Evolutionary conservation across 2,888 invertebrate genomes (phyloP), one percentile per base, ranked within the genome.

Genomic region (Rambutsinella grinnellia): DNA sequence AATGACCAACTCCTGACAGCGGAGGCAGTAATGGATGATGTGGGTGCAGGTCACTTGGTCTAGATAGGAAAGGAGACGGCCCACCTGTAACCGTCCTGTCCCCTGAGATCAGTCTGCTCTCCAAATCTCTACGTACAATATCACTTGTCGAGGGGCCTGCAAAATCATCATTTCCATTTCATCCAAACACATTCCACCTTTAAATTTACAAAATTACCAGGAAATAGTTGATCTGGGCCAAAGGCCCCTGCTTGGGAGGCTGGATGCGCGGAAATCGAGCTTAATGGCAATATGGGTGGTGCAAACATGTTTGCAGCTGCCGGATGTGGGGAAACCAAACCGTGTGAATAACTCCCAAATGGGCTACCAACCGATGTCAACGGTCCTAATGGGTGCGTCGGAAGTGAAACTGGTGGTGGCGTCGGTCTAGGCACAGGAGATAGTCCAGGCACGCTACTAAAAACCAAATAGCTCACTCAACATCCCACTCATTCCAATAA

Each of bases 1-100:
- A 86, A 74, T 92, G 88, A 71, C 92, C 90, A 65, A 85, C 81
- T 71, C 93, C 90, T 83, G 93, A 93, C 71, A 86, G 84, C 86
- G 94, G 94, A 89, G 95, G 95, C 85, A 95, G 93, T 87, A 95
- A 94, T 66, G 94, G 94, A 87, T 95, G 95, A 88, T 95, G 95
- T 94, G 95, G 89, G 95, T 92, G 89, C 94, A 95, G 62, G 94
- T 94, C 85, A 94, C 90, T 85, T 93, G 89, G 84, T 88, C 89
- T 84, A 91, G 92, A 19, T 15, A 83, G 76, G 58, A 82, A 83
- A 63, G 92, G 89, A 78, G 90, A 88, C 27, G 78, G 71, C 51
- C 78, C 81, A 24, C 79, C 79, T 78, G 85, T 87, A 74, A 87
- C 86, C 47, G 79, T 78, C 67, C 83, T 70, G 6, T 85, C 83